Evolutionary conservation across 2,797 vertebrate species (phyloP), one percentile per base, ranked within the genome.

Genomic region (Harpagifer antarcticus): DNA sequence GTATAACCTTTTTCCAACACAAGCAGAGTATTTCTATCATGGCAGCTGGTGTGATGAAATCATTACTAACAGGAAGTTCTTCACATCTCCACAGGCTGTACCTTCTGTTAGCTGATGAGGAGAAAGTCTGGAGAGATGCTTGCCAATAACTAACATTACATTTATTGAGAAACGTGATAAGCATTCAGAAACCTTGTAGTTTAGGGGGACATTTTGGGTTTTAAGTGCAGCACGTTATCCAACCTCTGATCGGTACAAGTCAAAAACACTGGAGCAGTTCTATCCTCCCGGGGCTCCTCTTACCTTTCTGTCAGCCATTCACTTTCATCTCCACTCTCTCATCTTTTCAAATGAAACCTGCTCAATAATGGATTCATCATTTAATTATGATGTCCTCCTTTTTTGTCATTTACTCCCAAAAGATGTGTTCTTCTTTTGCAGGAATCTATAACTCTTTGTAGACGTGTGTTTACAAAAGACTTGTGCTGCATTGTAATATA

Each of bases 301-400:
- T 52, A 63, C 59, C 65, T 82, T 44, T 81, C 61, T 65, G 76
- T 86, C 80, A 78, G 49, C 66, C 60, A 79, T 85, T 83, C 72
- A 61, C 86, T 90, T 90, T 91, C 76, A 88, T 88, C 85, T 86
- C 20, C 15, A 23, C 68, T 66, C 73, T 74, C 69, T 81, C 61
- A 58, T 84, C 80, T 79, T 67, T 83, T 80, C 72, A 79, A 43
- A 72, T 66, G 76, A 76, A 82, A 77, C 81, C 78, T 78, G 64
- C 77, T 89, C 81, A 88, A 81, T 91, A 85, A 89, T 89, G 63
- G 65, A 91, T 89, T 72, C 54, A 74, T 85, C 78, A 78, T 91
- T 90, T 86, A 62, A 88, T 86, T 89, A 89, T 83, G 52, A 90
- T 84, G 81, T 64, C 50, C 64, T 75, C 23, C 15, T 9, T 72